These are phyloP conservation scores for Lasioglossum lativentre DNA, from an alignment of 2,888 invertebrate genomes.

Conservation along the genomic window DNA sequence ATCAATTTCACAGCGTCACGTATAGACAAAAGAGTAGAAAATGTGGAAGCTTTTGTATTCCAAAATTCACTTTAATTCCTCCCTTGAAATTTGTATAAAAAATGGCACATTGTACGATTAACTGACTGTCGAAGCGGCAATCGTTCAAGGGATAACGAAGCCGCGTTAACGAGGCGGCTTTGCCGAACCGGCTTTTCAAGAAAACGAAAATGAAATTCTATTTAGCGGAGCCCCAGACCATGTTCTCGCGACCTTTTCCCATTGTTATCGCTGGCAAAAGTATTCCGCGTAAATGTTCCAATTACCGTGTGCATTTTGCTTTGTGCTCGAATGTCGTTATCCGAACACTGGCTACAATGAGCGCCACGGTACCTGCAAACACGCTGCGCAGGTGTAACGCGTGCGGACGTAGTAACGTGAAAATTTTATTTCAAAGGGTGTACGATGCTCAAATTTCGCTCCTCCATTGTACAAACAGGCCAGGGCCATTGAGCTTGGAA, in stretches of 20 bases:
- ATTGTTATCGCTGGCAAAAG: slow-evolving; percentile 25
- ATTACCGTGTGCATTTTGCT: slow-evolving; percentile 22
- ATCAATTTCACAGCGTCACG: background rate
- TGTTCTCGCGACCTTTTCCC: background rate
- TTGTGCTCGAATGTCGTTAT: slow-evolving; percentile 15
- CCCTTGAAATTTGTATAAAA: background rate
- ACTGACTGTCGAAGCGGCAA: slow-evolving; percentile 13
- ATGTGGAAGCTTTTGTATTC: background rate
- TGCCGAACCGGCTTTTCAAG: background rate
- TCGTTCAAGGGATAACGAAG: slow-evolving; percentile 20
- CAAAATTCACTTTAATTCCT: background rate
- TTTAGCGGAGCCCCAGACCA: background rate
- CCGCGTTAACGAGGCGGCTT: slow-evolving; percentile 15
- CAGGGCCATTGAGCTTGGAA: background rate
- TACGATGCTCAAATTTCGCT: background rate
- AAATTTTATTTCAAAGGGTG: slow-evolving; percentile 1
- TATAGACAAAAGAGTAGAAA: background rate
- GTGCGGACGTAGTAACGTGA: background rate
- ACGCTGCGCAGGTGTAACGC: no score
- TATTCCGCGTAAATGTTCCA: slow-evolving; percentile 24
- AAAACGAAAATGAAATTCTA: slow-evolving; percentile 34
- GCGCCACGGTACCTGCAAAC: background rate
- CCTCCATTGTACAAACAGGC: background rate
- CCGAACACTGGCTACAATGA: background rate
- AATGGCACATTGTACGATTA: background rate